Evolutionary conservation across 2,888 invertebrate species (phyloP), one percentile per base, ranked within the genome.

Genomic region (Diplolepis rosae): DNA sequence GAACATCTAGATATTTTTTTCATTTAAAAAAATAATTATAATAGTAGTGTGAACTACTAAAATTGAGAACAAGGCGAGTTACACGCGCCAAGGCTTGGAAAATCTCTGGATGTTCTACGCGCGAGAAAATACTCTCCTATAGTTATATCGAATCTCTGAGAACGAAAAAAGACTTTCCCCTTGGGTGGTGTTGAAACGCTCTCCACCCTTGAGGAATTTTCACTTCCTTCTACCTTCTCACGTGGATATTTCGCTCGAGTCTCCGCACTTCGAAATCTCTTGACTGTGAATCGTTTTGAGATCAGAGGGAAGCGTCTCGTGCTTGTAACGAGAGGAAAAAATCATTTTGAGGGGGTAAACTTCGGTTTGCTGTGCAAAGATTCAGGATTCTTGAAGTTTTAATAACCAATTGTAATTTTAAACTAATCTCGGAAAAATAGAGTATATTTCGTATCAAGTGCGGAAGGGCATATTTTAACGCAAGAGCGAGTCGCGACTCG

Each of bases 221-320:
- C 39, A 39, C 61, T 61, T 61, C 39, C 35, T 35, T 27, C 50
- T 9, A 50, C 24, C 50, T 50, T 61, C 39, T 22, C 18, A n/a
- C 22, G n/a, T 13, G 11, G 61, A 61, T 61, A 61, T 61, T 61
- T 61, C 27, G 39, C 35, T 61, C 61, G 39, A 61, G 61, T 39
- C 61, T 39, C 61, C 13, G 61, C 39, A 61, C 61, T 61, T 61
- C 24, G 39, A 24, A 61, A 61, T 61, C 35, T 39, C 61, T 61
- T 39, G 61, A 39, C 61, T 61, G 61, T 61, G 61, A 61, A 61
- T 61, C 61, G 39, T 61, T 61, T 61, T 35, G 61, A 61, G 61
- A 61, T 61, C 61, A 61, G 61, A 61, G 39, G 13, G 22, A 61
- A 18, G n/a, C 22, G 56, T 39, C 24, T 39, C 61, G 39, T 61